Evolutionary conservation across 2,113 vertebrate species (phyloP).

Genomic region (Sorex araneus): DNA sequence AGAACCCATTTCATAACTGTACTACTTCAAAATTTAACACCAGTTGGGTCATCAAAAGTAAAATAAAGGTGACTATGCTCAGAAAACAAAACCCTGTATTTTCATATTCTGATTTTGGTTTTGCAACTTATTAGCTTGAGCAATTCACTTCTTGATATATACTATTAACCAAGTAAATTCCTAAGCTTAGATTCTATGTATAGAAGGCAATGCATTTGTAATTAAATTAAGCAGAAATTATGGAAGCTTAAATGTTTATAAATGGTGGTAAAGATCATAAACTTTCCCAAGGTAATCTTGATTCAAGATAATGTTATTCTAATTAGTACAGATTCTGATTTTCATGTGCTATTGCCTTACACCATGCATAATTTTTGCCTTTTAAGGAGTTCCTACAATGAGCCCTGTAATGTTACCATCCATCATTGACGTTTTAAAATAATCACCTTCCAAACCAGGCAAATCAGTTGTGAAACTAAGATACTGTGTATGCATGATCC

Average conservation of each 20-base stretch:
- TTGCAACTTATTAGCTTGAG: constrained; percentile 21
- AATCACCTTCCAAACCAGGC: constrained; percentile 44
- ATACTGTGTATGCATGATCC: constrained; percentile 12
- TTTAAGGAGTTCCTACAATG: constrained; percentile 56
- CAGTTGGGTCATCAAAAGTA: neutral
- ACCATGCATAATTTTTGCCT: constrained; percentile 69
- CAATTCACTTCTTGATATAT: constrained; percentile 56
- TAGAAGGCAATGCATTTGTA: constrained; percentile 72
- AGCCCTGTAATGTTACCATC: constrained; percentile 66
- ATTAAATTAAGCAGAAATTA: constrained; percentile 75
- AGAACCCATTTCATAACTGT: neutral
- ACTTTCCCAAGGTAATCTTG: constrained; percentile 82
- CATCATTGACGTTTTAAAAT: constrained; percentile 56
- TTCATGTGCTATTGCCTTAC: constrained; percentile 42
- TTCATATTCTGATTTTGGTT: neutral
- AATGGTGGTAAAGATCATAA: constrained; percentile 71
- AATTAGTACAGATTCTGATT: constrained; percentile 79
- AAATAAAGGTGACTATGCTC: constrained; percentile 32
- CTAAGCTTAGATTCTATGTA: constrained; percentile 61
- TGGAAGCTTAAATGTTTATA: constrained; percentile 73
- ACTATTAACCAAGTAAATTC: constrained; percentile 68
- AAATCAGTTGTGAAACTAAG: constrained; percentile 48
- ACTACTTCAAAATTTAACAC: constrained; percentile 44
- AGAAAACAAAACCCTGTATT: constrained; percentile 59
- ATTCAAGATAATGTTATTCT: constrained; percentile 82